phyloP scores from a whole-genome alignment of 2,797 vertebrate genomes.

The Hipposideros larvatus region DNA sequence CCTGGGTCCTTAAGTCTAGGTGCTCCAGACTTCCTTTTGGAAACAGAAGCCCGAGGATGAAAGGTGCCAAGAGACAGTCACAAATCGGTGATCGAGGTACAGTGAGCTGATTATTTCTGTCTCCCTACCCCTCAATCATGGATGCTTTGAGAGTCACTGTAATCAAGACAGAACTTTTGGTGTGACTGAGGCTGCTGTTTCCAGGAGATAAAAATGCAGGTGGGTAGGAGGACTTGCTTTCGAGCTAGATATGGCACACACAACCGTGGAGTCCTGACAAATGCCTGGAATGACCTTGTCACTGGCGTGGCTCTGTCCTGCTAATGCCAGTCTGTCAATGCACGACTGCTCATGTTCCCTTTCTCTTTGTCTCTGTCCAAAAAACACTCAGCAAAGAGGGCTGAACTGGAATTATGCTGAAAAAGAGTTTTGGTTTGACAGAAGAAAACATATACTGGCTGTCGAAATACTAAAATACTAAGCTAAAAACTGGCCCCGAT shows the following conservation, averaged over 20 bases:
- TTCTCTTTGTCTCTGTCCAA: background rate
- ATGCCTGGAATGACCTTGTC: background rate
- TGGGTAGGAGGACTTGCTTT: background rate
- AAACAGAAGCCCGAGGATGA: constrained; percentile 10
- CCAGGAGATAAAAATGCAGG: background rate
- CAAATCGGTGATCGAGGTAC: background rate
- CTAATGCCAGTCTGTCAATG: background rate
- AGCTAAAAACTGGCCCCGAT: constrained; percentile 4
- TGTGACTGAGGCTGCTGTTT: background rate
- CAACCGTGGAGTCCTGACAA: background rate
- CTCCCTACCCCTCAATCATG: background rate
- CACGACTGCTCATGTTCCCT: background rate
- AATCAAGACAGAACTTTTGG: background rate
- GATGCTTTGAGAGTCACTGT: background rate
- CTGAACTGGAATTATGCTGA: background rate
- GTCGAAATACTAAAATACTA: background rate
- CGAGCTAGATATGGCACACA: background rate
- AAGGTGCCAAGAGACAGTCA: background rate
- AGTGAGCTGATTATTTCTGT: background rate
- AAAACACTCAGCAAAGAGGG: background rate
- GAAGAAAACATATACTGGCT: constrained; percentile 16
- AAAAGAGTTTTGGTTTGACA: constrained; percentile 1
- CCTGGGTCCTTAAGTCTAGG: background rate
- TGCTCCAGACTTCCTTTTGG: background rate
- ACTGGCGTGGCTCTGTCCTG: background rate